Evolutionary conservation across 2,113 vertebrate species (phyloP).

Genomic region (Tachycineta bicolor): DNA sequence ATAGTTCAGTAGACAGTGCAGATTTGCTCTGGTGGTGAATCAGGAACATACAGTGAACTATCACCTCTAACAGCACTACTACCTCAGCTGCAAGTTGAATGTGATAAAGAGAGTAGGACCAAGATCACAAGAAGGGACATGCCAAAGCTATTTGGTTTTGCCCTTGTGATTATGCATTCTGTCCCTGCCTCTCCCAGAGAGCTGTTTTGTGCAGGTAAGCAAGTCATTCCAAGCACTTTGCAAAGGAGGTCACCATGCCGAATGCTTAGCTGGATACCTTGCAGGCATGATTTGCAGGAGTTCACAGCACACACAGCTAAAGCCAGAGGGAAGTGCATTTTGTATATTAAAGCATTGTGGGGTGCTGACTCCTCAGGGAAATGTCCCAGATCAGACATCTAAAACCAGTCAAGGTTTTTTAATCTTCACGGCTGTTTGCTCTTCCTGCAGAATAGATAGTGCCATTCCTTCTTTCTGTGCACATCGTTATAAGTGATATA

Average conservation of each 20-base stretch:
- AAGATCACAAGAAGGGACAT: background rate
- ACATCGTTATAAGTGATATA: background rate
- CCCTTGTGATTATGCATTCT: background rate
- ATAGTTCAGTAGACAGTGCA: background rate
- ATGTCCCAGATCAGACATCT: background rate
- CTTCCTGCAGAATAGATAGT: background rate
- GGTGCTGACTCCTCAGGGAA: background rate
- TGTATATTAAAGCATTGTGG: background rate
- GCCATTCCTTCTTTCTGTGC: background rate
- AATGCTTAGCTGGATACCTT: background rate
- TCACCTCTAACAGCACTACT: background rate
- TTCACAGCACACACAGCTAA: background rate
- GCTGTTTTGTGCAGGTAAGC: conserved; percentile 4
- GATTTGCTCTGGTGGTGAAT: background rate
- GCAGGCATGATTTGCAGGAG: background rate
- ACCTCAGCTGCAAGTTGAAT: background rate
- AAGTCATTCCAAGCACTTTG: background rate
- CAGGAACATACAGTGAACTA: background rate
- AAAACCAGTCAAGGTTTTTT: background rate
- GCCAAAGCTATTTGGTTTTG: background rate
- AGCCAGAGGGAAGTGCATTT: background rate
- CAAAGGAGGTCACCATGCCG: background rate
- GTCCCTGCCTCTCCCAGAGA: background rate
- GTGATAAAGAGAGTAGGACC: background rate
- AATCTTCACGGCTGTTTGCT: background rate